Evolutionary conservation across 2,113 vertebrate genomes (phyloP).

Genomic region (Pachypanchax playfairii): DNA sequence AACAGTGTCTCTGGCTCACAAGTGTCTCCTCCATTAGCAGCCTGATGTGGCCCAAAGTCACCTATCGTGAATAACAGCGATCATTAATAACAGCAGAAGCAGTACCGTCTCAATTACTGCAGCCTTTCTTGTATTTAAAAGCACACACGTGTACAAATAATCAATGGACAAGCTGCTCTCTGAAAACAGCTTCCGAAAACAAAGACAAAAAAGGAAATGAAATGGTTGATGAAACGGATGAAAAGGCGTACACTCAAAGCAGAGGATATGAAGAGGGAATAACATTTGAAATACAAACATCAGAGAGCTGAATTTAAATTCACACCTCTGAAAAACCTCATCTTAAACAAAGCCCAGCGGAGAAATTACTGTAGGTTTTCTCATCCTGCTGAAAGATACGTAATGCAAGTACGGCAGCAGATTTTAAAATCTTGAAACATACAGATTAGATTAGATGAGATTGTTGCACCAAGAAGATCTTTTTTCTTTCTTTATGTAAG

Average conservation of each 20-base stretch:
- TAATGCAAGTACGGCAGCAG: background rate
- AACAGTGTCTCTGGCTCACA: constrained; percentile 13
- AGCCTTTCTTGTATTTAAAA: constrained; percentile 29
- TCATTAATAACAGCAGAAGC: constrained; percentile 47
- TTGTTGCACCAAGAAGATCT: background rate
- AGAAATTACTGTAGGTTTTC: background rate
- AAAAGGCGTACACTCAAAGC: constrained; percentile 27
- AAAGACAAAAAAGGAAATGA: constrained; percentile 54
- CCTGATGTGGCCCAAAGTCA: constrained; percentile 23
- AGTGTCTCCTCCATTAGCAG: constrained; percentile 41
- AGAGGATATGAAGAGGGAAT: constrained; percentile 33
- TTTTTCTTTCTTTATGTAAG: constrained; percentile 19
- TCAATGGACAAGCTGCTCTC: constrained; percentile 18
- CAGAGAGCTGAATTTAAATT: constrained; percentile 11
- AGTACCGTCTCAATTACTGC: constrained; percentile 12
- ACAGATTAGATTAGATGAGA: too few relatives aligned
- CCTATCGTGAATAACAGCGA: constrained; percentile 44
- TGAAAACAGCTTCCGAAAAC: constrained; percentile 9
- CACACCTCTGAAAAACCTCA: constrained; percentile 6
- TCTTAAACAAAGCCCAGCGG: constrained; percentile 1
- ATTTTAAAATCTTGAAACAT: background rate
- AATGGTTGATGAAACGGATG: constrained; percentile 32
- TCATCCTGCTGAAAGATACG: background rate
- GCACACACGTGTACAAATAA: constrained; percentile 16
- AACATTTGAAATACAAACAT: constrained; percentile 3